phyloP scores from a whole-genome alignment of 1,140 invertebrate genomes.

The Semibalanus balanoides region DNA sequence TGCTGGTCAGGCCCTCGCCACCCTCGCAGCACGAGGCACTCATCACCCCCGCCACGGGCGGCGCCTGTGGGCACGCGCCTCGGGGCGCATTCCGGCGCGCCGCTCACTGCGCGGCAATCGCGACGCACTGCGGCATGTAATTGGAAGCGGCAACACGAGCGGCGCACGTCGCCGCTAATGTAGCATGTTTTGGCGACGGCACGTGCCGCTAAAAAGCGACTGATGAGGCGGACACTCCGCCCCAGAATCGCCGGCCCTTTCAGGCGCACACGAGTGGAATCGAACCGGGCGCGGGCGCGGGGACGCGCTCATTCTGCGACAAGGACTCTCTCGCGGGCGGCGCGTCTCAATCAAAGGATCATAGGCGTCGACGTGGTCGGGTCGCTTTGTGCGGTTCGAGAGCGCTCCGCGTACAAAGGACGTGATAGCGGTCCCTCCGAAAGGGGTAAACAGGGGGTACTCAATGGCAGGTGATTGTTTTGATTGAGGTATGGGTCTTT shows the following conservation, averaged over 20 bases:
- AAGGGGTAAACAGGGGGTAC: background rate
- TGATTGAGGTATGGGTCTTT: background rate
- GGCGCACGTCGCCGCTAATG: constrained; percentile 8
- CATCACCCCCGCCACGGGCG: background rate
- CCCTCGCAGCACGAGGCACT: background rate
- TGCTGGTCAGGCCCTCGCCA: background rate
- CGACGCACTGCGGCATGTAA: background rate
- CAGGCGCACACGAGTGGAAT: background rate
- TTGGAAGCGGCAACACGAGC: background rate
- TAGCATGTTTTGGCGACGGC: constrained; percentile 11
- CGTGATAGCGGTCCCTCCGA: background rate
- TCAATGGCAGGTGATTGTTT: background rate
- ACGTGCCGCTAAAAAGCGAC: constrained; percentile 4
- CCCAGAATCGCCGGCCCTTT: background rate
- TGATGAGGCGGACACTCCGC: constrained; percentile 4
- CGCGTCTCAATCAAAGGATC: background rate
- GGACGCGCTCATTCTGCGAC: background rate
- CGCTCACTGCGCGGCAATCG: too few relatives aligned
- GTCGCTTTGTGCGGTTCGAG: background rate
- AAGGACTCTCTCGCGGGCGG: too few relatives aligned
- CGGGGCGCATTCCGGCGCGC: too few relatives aligned
- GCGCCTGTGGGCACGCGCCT: too few relatives aligned
- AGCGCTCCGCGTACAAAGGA: too few relatives aligned
- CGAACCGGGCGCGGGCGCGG: too few relatives aligned
- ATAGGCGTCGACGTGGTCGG: background rate